Conservation (phyloP, 2,797 vertebrate genomes). For the Pagetopsis macropterus region DNA sequence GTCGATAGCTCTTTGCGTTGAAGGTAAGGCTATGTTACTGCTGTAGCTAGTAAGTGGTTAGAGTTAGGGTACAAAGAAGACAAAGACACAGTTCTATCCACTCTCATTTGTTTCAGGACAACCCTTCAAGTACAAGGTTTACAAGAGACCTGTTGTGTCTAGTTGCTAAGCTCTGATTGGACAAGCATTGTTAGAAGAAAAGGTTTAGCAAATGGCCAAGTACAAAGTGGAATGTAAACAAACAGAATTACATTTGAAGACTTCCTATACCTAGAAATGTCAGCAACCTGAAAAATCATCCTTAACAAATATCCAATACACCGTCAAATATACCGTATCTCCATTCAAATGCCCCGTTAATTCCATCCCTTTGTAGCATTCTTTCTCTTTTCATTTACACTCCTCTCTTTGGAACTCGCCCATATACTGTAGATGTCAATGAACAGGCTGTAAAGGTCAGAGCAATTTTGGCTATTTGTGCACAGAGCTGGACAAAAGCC, state of each 20-base stretch:
- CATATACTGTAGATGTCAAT: constrained; percentile 46
- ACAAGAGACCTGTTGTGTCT: not conserved
- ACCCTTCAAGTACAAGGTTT: not conserved
- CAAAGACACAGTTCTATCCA: not conserved
- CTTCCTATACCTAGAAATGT: not conserved
- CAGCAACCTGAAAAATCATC: not conserved
- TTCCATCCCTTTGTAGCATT: constrained; percentile 1
- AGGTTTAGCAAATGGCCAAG: not conserved
- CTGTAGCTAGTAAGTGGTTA: not conserved
- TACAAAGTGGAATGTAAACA: not conserved
- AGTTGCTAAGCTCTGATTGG: not conserved
- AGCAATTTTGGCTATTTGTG: constrained; percentile 74
- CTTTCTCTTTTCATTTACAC: constrained; percentile 10
- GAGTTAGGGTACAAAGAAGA: not conserved
- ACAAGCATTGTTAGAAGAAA: not conserved
- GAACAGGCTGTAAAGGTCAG: constrained; percentile 56
- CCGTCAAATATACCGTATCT: not conserved
- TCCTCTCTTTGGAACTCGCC: constrained; percentile 35
- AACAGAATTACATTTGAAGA: not conserved
- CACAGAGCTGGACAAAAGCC: constrained; percentile 72
- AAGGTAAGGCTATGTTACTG: not conserved
- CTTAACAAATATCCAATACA: not conserved
- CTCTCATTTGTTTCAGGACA: not conserved
- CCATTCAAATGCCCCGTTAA: constrained; percentile 27
- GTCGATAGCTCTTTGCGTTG: not conserved